Percentiles rank a stretch among this genome's conserved stretches.
These are phyloP conservation scores for Podarcis lilfordi DNA, from an alignment of 2,797 vertebrate genomes.

Conservation along the genomic window DNA sequence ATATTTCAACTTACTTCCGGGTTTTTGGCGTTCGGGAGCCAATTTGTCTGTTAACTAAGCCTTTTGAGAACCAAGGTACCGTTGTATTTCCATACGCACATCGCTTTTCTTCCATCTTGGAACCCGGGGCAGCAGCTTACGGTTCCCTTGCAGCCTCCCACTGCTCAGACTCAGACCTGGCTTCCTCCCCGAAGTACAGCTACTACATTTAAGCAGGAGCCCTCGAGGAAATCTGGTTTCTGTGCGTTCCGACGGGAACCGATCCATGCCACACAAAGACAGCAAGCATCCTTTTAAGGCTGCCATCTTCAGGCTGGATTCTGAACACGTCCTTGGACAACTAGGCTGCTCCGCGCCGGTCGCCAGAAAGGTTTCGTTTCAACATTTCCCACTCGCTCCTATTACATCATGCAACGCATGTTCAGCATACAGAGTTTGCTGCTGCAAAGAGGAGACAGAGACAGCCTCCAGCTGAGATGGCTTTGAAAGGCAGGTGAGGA, in stretches of 20 bases:
- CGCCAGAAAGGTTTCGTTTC: not conserved
- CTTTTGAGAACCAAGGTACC: too few species aligned
- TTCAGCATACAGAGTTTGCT: not conserved
- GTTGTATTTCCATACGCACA: too few species aligned
- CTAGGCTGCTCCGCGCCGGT: not conserved
- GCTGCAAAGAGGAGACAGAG: not conserved
- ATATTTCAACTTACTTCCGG: too few species aligned
- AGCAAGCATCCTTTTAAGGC: not conserved
- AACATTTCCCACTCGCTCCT: not conserved
- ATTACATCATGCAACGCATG: not conserved
- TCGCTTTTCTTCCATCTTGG: not conserved
- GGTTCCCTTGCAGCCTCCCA: too few species aligned
- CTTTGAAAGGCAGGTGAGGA: not conserved
- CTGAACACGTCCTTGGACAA: not conserved
- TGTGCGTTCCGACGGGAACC: too few species aligned
- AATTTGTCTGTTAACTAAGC: too few species aligned
- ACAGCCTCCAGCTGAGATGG: not conserved
- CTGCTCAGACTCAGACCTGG: too few species aligned
- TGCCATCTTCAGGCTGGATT: not conserved
- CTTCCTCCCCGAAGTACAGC: too few species aligned
- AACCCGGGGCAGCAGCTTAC: not conserved
- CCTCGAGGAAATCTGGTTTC: too few species aligned
- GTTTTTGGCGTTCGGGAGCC: too few species aligned
- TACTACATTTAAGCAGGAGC: too few species aligned
- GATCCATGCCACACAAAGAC: too few species aligned